Evolutionary conservation across 2,888 invertebrate species (phyloP).

Genomic region (Melanostoma scalare): DNA sequence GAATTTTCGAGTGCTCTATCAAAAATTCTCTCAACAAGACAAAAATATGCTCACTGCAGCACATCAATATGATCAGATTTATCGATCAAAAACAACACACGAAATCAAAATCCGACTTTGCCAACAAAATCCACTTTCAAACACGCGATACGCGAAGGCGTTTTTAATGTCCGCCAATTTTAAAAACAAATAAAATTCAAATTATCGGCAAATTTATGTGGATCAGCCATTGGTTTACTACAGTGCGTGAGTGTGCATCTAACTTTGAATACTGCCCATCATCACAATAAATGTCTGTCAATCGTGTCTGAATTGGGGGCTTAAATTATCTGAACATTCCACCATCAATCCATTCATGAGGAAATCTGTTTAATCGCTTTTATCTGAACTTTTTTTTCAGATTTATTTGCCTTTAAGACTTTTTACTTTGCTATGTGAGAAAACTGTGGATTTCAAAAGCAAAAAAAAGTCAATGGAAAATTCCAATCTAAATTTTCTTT

Average conservation of each 20-base stretch:
- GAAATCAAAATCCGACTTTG: neutral
- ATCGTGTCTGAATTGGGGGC: neutral
- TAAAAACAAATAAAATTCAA: conserved; percentile 26
- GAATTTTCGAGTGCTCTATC: neutral
- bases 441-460: too few species aligned
- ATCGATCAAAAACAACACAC: conserved; percentile 19
- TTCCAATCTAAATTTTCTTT: too few species aligned
- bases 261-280: neutral
- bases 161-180: neutral
- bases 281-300: conserved; percentile 29
- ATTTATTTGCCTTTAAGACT: neutral
- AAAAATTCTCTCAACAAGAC: too few species aligned
- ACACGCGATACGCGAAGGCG: neutral
- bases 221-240: neutral
- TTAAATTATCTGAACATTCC: conserved; percentile 12
- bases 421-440: too few species aligned
- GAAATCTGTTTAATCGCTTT: conserved; percentile 41
- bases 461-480: too few species aligned
- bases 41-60: too few species aligned
- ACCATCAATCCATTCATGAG: conserved; percentile 13
- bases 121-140: conserved; percentile 9
- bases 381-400: conserved; percentile 1
- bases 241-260: neutral
- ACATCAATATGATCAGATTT: conserved; percentile 23
- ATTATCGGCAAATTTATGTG: conserved; percentile 26